A percentile compares a stretch with the other conserved stretches of the same genome.
These are phyloP conservation scores for Pelagia noctiluca DNA, from an alignment of 30 jellyfish, hydroid and myxozoan genomes.

Conservation along the genomic window DNA sequence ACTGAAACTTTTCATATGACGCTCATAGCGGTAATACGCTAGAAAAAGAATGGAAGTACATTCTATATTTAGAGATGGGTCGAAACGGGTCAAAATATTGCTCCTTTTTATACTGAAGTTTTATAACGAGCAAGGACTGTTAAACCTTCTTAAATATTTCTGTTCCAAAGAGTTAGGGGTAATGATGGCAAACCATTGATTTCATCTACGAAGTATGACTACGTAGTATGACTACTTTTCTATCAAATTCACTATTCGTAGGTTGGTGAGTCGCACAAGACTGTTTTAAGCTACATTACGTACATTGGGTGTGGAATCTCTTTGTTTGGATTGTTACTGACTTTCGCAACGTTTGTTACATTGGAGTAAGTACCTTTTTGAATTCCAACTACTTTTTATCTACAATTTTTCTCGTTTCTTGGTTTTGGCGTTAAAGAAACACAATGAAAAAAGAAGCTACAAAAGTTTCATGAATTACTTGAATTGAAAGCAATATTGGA, in stretches of 20 bases:
- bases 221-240: neutral
- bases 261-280: constrained; percentile 68
- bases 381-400: too few species aligned
- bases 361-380: constrained; percentile 80
- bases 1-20: too few species aligned
- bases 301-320: constrained; percentile 93
- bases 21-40: too few species aligned
- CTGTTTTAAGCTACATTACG: constrained; percentile 72
- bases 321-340: constrained; percentile 73
- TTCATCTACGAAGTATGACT: neutral
- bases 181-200: neutral
- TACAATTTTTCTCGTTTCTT: neutral
- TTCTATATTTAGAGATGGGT: too few species aligned
- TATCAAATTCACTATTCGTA: neutral
- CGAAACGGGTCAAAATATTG: neutral
- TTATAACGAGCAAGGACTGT: neutral
- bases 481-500: too few species aligned
- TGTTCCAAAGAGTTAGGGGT: neutral
- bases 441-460: too few species aligned
- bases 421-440: too few species aligned
- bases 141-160: neutral
- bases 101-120: neutral
- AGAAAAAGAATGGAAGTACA: too few species aligned
- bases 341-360: constrained; percentile 83
- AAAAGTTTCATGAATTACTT: too few species aligned